Evolutionary conservation across 1,140 invertebrate species (phyloP).

Genomic region (Drosophila ohnishii): DNA sequence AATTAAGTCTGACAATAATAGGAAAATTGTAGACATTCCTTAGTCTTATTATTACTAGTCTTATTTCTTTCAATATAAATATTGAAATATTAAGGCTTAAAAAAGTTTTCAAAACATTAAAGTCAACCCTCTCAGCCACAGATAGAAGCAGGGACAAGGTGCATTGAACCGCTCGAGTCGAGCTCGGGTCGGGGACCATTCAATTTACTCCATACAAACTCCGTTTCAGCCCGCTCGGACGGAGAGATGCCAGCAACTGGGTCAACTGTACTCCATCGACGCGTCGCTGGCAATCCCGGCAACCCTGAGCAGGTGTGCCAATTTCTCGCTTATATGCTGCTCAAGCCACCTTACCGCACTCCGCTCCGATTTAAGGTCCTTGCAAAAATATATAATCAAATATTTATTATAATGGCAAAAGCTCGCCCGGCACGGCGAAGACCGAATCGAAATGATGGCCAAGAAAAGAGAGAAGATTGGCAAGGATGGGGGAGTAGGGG

Average conservation of each 20-base stretch:
- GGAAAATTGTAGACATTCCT: no score
- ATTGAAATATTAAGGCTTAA: background rate
- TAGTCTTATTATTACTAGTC: no score
- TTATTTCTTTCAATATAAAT: no score
- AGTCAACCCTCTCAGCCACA: slow-evolving; percentile 1
- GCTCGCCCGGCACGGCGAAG: slow-evolving; percentile 14
- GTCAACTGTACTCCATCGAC: slow-evolving; percentile 64
- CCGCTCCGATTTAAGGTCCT: slow-evolving; percentile 54
- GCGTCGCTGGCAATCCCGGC: slow-evolving; percentile 22
- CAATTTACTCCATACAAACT: slow-evolving; percentile 60
- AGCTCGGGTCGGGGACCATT: slow-evolving; percentile 60
- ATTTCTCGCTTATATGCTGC: slow-evolving; percentile 44
- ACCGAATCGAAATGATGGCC: slow-evolving; percentile 29
- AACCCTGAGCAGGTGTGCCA: slow-evolving; percentile 60
- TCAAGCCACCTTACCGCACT: slow-evolving; percentile 30
- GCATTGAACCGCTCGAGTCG: slow-evolving; percentile 63
- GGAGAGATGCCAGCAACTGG: slow-evolving; percentile 51
- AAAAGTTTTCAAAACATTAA: background rate
- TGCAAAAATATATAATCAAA: slow-evolving; percentile 73
- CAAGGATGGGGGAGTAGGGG: background rate
- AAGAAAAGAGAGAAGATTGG: slow-evolving; percentile 2
- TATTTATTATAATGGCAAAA: slow-evolving; percentile 71
- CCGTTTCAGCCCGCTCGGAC: slow-evolving; percentile 20
- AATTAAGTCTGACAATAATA: no score
- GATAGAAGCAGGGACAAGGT: slow-evolving; percentile 29